Evolutionary conservation across 1,140 invertebrate species (phyloP).

Genomic region (Prorops nasuta): DNA sequence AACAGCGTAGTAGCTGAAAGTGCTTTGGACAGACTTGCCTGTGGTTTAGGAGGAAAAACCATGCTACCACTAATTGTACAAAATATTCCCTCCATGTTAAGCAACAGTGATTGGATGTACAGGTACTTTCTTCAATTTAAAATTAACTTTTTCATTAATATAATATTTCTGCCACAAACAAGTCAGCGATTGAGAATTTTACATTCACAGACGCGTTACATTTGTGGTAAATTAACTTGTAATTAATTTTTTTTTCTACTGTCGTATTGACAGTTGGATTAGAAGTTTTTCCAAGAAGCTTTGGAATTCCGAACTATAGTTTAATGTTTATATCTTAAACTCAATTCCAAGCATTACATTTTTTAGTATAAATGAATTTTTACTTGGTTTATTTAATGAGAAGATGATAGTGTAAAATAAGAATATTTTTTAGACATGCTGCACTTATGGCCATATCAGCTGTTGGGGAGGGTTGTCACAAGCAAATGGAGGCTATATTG

Average conservation of each 20-base stretch:
- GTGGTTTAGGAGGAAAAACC: slow-evolving; percentile 92
- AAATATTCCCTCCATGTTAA: slow-evolving; percentile 84
- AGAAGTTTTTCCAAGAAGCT: slow-evolving; percentile 23
- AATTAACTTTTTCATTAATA: slow-evolving; percentile 10
- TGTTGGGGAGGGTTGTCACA: slow-evolving; percentile 96
- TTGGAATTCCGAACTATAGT: neutral
- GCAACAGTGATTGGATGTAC: slow-evolving; percentile 79
- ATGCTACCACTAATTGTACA: slow-evolving; percentile 87
- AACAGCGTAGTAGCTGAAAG: slow-evolving; percentile 95
- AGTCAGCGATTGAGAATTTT: slow-evolving; percentile 39
- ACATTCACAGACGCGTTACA: slow-evolving; percentile 41
- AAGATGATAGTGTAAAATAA: slow-evolving; percentile 1
- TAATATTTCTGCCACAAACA: slow-evolving; percentile 25
- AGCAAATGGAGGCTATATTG: slow-evolving; percentile 94
- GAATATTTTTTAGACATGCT: slow-evolving; percentile 69
- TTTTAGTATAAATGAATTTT: too few species aligned
- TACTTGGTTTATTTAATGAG: too few species aligned
- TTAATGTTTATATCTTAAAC: too few species aligned
- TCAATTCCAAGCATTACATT: too few species aligned
- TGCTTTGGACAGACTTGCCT: slow-evolving; percentile 92
- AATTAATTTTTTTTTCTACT: slow-evolving; percentile 18
- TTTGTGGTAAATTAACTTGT: slow-evolving; percentile 41
- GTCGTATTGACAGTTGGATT: slow-evolving; percentile 37
- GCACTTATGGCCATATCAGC: slow-evolving; percentile 98
- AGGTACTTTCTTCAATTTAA: too few species aligned